Base-by-base conservation (phyloP, 2,797 vertebrate species). In the Amazonetta brasiliensis region DNA sequence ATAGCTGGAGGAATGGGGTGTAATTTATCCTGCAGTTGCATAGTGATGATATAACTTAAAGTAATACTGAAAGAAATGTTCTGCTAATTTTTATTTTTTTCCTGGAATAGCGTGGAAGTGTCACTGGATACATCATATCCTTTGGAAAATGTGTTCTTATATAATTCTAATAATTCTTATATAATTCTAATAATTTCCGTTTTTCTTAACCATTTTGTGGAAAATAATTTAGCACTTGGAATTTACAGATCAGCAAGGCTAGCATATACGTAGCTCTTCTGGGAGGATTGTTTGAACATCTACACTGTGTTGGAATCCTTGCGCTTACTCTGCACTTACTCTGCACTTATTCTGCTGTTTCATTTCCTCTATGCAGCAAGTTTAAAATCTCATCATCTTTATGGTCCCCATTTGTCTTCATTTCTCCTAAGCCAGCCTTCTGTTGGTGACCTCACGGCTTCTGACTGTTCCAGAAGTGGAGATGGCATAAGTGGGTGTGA, bases 381-480 rank as follows among this genome's bases (percentile, higher is more conserved):
- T 89, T 84, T 72, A 59, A 90, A 85, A 82, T 72, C 39, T 62
- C 25, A n/a, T 68, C 2, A 0, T 82, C 30, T 68, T 90, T 82
- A 46, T 28, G 12, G 44, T 59, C 21, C n/a, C 82, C n/a, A 62
- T 75, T 82, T 87, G 26, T 44, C 71, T 58, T 62, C 3, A 7
- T 81, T 82, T 85, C 67, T 85, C n/a, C 48, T 8, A 15, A 54
- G 25, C 48, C 31, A 75, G 59, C 19, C 58, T 90, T 35, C 25
- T 67, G 0, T 58, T 81, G 56, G 66, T 50, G 83, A 84, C 62
- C 74, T 82, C 44, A 35, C 58, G 41, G 22, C 39, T 59, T 75
- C 80, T 91, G 77, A 77, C 48, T 63, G 39, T 72, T 83, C 69
- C 39, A 69, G 56, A 90, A 83, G 75, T 90, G 91, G 75, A 87